A percentile compares a stretch with the other conserved stretches of the same genome.
phyloP scores from a whole-genome alignment of 2,113 vertebrate genomes.

The Gnathonemus echidnorhynchus region DNA sequence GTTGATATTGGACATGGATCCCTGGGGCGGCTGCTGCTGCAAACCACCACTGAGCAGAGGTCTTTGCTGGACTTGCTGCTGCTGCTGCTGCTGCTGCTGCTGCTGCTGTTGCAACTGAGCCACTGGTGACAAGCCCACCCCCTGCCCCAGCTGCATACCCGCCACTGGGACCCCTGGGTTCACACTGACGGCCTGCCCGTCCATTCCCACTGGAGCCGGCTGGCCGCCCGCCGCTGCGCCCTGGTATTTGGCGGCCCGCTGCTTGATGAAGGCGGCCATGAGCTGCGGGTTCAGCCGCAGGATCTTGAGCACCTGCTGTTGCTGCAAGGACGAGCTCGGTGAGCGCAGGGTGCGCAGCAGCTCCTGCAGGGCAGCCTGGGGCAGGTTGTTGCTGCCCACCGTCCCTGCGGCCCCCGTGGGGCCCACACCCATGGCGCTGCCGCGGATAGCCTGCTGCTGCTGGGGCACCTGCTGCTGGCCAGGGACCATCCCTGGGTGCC shows the following conservation, averaged over 20 bases:
- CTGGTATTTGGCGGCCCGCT: conserved; percentile 67
- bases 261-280: conserved; percentile 77
- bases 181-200: conserved; percentile 64
- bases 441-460: conserved; percentile 57
- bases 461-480: conserved; percentile 52
- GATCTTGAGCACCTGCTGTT: conserved; percentile 77
- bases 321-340: conserved; percentile 57
- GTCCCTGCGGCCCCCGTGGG: too few relatives aligned
- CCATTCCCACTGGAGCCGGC: conserved; percentile 29
- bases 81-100: conserved; percentile 59
- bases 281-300: conserved; percentile 81
- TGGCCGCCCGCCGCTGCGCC: conserved; percentile 43
- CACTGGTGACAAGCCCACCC: conserved; percentile 62
- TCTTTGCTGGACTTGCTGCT: conserved; percentile 56
- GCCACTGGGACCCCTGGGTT: conserved; percentile 64
- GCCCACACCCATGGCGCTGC: conserved; percentile 63
- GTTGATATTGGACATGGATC: conserved; percentile 62
- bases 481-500: conserved; percentile 63
- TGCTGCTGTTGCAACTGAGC: conserved; percentile 67
- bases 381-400: conserved; percentile 49
- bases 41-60: conserved; percentile 45
- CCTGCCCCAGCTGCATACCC: conserved; percentile 72
- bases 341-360: conserved; percentile 41
- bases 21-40: conserved; percentile 67
- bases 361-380: conserved; percentile 55